phyloP scores from a whole-genome alignment of 2,113 vertebrate genomes.

The Pedetes capensis region DNA sequence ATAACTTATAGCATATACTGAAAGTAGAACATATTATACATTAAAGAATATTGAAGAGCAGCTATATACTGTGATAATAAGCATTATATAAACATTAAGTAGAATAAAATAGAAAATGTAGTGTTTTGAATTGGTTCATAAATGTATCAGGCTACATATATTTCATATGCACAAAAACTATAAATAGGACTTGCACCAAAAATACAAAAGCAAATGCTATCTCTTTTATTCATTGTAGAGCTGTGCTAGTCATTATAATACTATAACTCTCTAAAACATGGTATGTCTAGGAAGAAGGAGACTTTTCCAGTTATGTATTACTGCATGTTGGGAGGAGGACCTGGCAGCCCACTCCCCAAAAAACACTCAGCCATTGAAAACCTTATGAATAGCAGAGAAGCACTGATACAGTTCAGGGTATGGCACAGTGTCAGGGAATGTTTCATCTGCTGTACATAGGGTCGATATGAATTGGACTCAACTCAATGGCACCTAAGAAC shows the following conservation, averaged over 20 bases:
- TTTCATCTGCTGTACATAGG: too few relatives aligned
- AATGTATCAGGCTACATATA: constrained; percentile 74
- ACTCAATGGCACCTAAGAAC: too few relatives aligned
- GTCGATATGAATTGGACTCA: too few relatives aligned
- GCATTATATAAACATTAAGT: constrained; percentile 39
- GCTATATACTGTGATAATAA: not conserved
- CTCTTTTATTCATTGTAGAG: constrained; percentile 70
- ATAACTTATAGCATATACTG: not conserved
- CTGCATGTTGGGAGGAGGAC: too few relatives aligned
- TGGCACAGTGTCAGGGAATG: too few relatives aligned
- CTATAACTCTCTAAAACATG: not conserved
- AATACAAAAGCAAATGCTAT: constrained; percentile 62
- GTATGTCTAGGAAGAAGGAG: not conserved
- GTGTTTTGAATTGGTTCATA: constrained; percentile 81
- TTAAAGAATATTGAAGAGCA: constrained; percentile 25
- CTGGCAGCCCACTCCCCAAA: too few relatives aligned
- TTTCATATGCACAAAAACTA: constrained; percentile 72
- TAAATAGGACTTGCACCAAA: constrained; percentile 65
- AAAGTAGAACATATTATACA: constrained; percentile 16
- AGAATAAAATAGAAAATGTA: constrained; percentile 43
- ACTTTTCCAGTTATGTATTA: not conserved
- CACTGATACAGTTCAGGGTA: too few relatives aligned
- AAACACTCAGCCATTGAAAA: too few relatives aligned
- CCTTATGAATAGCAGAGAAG: too few relatives aligned
- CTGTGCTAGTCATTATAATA: constrained; percentile 48